Evolutionary conservation across 2,113 vertebrate genomes (phyloP).

Genomic region (Zosterops lateralis): DNA sequence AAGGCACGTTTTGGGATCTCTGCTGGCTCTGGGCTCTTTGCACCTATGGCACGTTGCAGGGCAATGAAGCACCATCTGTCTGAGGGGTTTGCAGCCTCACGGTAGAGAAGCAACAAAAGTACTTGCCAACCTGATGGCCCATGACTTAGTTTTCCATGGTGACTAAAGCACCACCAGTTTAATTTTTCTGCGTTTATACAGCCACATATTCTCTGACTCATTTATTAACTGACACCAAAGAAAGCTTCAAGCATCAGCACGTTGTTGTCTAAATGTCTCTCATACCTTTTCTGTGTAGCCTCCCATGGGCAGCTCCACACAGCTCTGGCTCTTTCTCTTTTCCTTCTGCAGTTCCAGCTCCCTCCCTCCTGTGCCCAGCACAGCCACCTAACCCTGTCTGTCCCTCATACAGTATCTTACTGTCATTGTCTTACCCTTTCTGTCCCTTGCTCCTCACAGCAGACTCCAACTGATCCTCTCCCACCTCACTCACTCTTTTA

Average conservation of each 20-base stretch:
- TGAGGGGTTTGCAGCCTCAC: background rate
- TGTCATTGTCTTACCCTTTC: too few species aligned
- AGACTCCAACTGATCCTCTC: background rate
- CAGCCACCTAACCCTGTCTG: background rate
- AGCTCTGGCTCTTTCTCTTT: background rate
- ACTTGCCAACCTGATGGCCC: background rate
- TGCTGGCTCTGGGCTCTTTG: background rate
- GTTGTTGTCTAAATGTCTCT: background rate
- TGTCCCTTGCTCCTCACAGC: background rate
- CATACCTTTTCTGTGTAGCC: background rate
- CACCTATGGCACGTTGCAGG: background rate
- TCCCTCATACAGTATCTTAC: background rate
- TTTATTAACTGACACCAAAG: background rate
- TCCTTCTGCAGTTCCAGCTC: background rate
- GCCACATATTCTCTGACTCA: background rate
- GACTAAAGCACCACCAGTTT: background rate
- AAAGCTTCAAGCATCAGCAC: background rate
- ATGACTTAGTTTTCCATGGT: background rate
- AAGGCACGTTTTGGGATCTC: background rate
- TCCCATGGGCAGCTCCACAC: background rate
- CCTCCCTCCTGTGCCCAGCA: background rate
- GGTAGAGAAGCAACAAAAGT: background rate
- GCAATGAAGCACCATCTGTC: background rate
- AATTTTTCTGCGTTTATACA: background rate
- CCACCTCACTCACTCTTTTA: background rate